Base-by-base conservation (phyloP, 1,140 invertebrate genomes). In the Contarinia nasturtii region DNA sequence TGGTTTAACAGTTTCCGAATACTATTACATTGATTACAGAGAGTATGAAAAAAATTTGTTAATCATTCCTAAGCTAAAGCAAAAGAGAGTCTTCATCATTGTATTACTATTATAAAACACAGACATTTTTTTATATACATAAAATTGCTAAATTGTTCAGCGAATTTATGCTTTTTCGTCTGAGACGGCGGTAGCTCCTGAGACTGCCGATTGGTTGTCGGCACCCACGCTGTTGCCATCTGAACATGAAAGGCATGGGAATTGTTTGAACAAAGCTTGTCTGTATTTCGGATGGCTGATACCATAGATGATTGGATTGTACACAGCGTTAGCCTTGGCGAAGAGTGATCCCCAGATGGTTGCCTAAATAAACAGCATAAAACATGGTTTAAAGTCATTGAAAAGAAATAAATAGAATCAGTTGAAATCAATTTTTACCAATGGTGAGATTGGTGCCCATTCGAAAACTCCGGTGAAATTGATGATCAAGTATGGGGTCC, bases 211-310 rank as follows among this genome's bases (percentile, higher is more conserved):
- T 45, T 64, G 65, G 33, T 61, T 58, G 37, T 77, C 76, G 40
- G 69, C 70, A 20, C 61, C 57, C 62, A 61, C 44, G 66, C 58
- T 56, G 27, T 27, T 27, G 27, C 63, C 65, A 58, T 40, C 17
- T 42, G 65, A 61, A 53, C 78, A 79, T 8, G 70, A 68, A 54
- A 81, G 59, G 41, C 70, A 63, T 33, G 76, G 76, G 68, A 77
- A 77, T 54, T 70, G 74, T 63, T 75, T 68, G 56, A 69, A 66
- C 48, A 82, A 64, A n/a, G 73, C 75, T 72, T 54, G 80, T 57
- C 78, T 71, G 58, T 82, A 85, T 54, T 82, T 82, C 10, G 80
- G 79, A 66, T 84, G 80, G 54, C 79, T 80, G 59, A 75, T 74
- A 43, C 75, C 76, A 54, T 79, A 79, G 34, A 79, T 73, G 57